Conservation (phyloP, 2,888 invertebrate species). For the Petrolisthes manimaculis region DNA sequence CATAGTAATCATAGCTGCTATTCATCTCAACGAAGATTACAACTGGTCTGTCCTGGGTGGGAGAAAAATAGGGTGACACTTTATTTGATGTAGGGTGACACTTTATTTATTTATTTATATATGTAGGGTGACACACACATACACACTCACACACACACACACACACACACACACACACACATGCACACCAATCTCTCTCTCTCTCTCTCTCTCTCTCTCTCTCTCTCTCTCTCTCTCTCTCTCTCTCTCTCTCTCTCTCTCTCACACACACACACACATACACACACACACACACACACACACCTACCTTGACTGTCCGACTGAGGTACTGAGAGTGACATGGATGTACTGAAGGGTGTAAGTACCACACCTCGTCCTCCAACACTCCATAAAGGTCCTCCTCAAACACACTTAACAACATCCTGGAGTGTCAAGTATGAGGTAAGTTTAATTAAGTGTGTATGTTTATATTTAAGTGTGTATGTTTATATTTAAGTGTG, state of each 20-base stretch:
- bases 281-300: not conserved
- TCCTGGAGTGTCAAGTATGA: too few relatives aligned
- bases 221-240: not conserved
- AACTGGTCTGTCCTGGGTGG: slow-evolving; percentile 35
- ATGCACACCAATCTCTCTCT: not conserved
- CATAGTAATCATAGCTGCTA: slow-evolving; percentile 38
- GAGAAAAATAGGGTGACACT: not conserved
- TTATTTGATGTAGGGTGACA: too few relatives aligned
- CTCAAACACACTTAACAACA: slow-evolving; percentile 31
- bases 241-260: not conserved
- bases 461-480: too few relatives aligned
- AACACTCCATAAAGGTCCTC: slow-evolving; percentile 34
- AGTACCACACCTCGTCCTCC: slow-evolving; percentile 32
- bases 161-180: too few relatives aligned
- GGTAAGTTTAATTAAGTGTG: too few relatives aligned
- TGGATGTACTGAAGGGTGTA: slow-evolving; percentile 40
- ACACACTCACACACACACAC: too few relatives aligned
- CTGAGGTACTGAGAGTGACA: slow-evolving; percentile 46
- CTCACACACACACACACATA: not conserved
- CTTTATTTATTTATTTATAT: too few relatives aligned
- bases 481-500: too few relatives aligned
- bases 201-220: not conserved
- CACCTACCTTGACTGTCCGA: slow-evolving; percentile 43
- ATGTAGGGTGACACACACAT: too few relatives aligned
- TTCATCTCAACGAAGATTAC: slow-evolving; percentile 54